Percentiles rank a stretch among this genome's conserved stretches.
Conservation (phyloP, 2,113 vertebrate genomes). For the Cnemophilus loriae region DNA sequence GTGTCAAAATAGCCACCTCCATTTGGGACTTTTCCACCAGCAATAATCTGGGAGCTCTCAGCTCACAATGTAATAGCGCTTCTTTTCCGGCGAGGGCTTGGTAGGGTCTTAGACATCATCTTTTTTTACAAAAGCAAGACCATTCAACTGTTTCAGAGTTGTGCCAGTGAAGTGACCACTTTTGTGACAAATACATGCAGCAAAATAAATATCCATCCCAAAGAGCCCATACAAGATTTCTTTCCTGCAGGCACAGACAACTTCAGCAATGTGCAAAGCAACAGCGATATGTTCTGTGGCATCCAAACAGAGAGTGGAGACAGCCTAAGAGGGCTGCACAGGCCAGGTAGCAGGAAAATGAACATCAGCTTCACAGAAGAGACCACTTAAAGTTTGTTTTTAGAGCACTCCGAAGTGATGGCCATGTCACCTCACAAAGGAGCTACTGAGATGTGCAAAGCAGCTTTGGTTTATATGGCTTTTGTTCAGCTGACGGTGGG, state of each 20-base stretch:
- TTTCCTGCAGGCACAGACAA: neutral
- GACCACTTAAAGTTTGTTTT: neutral
- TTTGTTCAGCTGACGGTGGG: neutral
- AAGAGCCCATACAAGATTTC: neutral
- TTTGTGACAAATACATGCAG: neutral
- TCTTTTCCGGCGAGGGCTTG: neutral
- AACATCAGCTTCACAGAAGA: neutral
- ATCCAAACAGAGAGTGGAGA: neutral
- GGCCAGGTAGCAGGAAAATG: neutral
- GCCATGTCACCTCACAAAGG: neutral
- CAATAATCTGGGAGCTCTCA: neutral
- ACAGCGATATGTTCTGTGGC: neutral
- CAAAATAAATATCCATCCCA: neutral
- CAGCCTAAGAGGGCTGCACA: neutral
- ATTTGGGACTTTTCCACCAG: neutral
- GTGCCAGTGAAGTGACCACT: neutral
- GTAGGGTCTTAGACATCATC: neutral
- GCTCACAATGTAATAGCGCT: neutral
- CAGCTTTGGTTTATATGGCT: neutral
- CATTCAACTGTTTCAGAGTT: neutral
- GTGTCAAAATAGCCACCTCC: neutral
- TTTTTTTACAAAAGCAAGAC: neutral
- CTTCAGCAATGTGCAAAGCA: neutral
- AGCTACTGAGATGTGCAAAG: neutral
- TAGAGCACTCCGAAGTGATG: neutral